Evolutionary conservation across 2,797 vertebrate species (phyloP), one percentile per base, ranked within the genome.

Genomic region (Epinephelus malabaricus): DNA sequence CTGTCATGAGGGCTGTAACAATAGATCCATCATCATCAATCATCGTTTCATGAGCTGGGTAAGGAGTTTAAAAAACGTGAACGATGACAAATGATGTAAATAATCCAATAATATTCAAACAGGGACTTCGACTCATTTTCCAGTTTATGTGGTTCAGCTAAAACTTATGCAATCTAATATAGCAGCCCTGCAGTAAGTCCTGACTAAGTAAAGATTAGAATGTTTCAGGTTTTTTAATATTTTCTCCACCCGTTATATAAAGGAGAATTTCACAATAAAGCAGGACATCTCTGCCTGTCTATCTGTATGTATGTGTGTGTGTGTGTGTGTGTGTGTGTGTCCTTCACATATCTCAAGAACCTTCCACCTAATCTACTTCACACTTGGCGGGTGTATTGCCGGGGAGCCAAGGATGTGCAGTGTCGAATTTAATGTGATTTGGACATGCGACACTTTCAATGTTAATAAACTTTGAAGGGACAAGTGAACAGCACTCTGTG

Each of bases 11-110:
- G 69, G 74, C 71, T 40, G 62, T 43, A 82, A 86, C 83, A 91
- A 88, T 73, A 79, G 75, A 79, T 80, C 89, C 88, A 89, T 91
- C 88, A 89, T 89, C 86, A 92, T 91, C 90, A 88, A 88, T 92
- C 87, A 86, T 76, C 40, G 43, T 50, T 80, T 50, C 79, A 58
- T 30, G 19, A 45, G 63, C 64, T 58, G 46, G 21, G 49, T 43
- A 72, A 55, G 71, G 49, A 38, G 62, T 63, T 69, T 27, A n/a
- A 34, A 74, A 82, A 71, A 65, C 8, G 54, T 68, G 4, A 67
- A 53, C 47, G 47, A 30, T 76, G 77, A 79, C 54, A 84, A 73
- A 80, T 46, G 50, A 62, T 81, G 38, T 51, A 77, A 82, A 86
- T 60, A 71, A 64, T 68, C 46, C 30, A 59, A 18, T 61, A 21